Base-by-base conservation (phyloP, 2,113 vertebrate species). In the Oncorhynchus masou region DNA sequence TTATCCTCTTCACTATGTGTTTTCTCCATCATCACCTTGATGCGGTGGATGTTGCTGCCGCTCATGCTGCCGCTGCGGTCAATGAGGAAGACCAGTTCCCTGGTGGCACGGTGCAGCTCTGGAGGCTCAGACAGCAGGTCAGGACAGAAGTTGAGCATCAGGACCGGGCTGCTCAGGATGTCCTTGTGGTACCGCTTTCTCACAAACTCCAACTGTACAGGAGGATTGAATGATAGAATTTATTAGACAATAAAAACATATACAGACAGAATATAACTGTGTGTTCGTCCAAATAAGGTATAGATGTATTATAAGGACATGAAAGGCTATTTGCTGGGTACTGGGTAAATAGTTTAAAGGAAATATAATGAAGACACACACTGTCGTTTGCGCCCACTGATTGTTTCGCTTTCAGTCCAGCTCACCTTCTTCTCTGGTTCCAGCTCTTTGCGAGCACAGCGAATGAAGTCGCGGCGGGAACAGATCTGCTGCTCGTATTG, bases 131-230 rank as follows among this genome's bases (percentile, higher is more conserved):
- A 29, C 84, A 95, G 91, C 70, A 92, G 83, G 77, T 85, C 92
- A 0, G 98, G 98, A 83, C 97, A 98, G 93, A 99, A 99, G 87
- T 98, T 99, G 70, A 99, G 94, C 96, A 96, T 96, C 93, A 99
- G 79, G 78, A 99, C 96, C 0, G 98, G 97, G 86, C 96, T 98
- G 83, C 89, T 87, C 81, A 96, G 91, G 81, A 99, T 95, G 87
- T 99, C 98, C 78, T 99, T 99, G 90, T 99, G 97, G 88, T 97
- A 95, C 7, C 97, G 95, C 76, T 95, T 96, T 88, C 96, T 93
- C 77, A 99, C 91, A 3, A 98, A 98, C 85, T 96, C 95, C 84
- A 97, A 89, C 98, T 99, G 86, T 34, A 70, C 20, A 11, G n/a
- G 59, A 62, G 59, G n/a, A 62, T n/a, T 62, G 20, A 62, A 19